These are phyloP conservation scores for Zoanthus gigantus DNA, from an alignment of 92 coral and sea anemone species.

Conservation along the genomic window DNA sequence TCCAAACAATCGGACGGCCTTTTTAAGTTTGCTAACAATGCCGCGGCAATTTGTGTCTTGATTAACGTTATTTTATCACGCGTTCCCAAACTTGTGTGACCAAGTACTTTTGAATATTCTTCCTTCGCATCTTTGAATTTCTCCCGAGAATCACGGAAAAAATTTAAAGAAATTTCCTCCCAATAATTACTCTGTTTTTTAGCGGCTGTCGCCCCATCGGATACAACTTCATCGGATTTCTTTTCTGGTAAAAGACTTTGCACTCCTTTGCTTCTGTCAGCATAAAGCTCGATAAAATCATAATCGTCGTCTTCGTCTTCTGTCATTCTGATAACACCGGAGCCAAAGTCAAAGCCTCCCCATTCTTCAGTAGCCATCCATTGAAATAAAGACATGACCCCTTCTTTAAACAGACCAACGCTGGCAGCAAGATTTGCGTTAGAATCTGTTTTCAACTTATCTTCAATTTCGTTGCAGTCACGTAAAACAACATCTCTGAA, in stretches of 20 bases:
- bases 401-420: constrained; percentile 21
- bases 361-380: not conserved
- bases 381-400: constrained; percentile 5
- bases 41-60: constrained; percentile 54
- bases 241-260: not conserved
- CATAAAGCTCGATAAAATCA: constrained; percentile 10
- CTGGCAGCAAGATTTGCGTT: constrained; percentile 23
- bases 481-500: not conserved
- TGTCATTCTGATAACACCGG: not conserved
- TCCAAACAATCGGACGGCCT: constrained; percentile 31
- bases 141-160: constrained; percentile 17
- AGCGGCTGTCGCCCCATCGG: not conserved
- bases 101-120: constrained; percentile 24
- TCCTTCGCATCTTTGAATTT: constrained; percentile 17
- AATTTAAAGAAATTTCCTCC: not conserved
- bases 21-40: constrained; percentile 41
- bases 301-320: constrained; percentile 45
- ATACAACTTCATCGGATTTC: not conserved
- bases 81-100: constrained; percentile 40
- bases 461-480: constrained; percentile 16
- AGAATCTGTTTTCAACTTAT: constrained; percentile 11
- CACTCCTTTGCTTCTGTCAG: not conserved
- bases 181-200: not conserved
- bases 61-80: constrained; percentile 53
- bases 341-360: constrained; percentile 31